Percentiles rank a stretch among this genome's conserved stretches.
Conservation (phyloP, 2,888 invertebrate species). For the Drosophila picticornis region DNA sequence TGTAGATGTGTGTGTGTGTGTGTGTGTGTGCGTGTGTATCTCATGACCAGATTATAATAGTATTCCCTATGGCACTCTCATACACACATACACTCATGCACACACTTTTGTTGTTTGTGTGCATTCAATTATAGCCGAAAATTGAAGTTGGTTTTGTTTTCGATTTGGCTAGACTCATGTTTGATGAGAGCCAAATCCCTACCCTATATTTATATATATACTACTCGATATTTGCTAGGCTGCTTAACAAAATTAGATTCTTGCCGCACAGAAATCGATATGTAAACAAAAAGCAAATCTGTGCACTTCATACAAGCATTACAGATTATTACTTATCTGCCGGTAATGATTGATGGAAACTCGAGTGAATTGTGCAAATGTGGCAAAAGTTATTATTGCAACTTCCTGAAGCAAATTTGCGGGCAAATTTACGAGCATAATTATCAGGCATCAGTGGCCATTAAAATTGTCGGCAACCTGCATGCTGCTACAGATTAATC, state of each 20-base stretch:
- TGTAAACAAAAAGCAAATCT: slow-evolving; percentile 24
- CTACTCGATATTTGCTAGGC: slow-evolving; percentile 49
- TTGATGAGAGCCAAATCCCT: slow-evolving; percentile 51
- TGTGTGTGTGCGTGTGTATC: slow-evolving; percentile 22
- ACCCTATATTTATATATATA: not conserved
- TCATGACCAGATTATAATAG: slow-evolving; percentile 74
- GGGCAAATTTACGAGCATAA: slow-evolving; percentile 44
- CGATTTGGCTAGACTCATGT: slow-evolving; percentile 75
- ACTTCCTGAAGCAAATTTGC: slow-evolving; percentile 35
- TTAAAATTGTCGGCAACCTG: slow-evolving; percentile 51
- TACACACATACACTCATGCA: not conserved
- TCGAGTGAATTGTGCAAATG: slow-evolving; percentile 27
- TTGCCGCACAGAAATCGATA: slow-evolving; percentile 50
- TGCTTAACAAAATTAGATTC: slow-evolving; percentile 74
- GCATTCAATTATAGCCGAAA: slow-evolving; percentile 76
- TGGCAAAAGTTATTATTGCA: slow-evolving; percentile 33
- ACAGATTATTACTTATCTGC: slow-evolving; percentile 10
- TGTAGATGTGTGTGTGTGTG: slow-evolving; percentile 1
- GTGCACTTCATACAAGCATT: not conserved
- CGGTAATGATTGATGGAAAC: slow-evolving; percentile 27
- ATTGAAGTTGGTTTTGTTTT: slow-evolving; percentile 77
- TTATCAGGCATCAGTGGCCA: slow-evolving; percentile 35
- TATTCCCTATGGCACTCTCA: slow-evolving; percentile 58
- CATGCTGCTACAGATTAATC: slow-evolving; percentile 59
- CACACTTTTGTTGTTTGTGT: slow-evolving; percentile 54